phyloP scores from a whole-genome alignment of 2,888 invertebrate species.

The Limnephilus rhombicus region DNA sequence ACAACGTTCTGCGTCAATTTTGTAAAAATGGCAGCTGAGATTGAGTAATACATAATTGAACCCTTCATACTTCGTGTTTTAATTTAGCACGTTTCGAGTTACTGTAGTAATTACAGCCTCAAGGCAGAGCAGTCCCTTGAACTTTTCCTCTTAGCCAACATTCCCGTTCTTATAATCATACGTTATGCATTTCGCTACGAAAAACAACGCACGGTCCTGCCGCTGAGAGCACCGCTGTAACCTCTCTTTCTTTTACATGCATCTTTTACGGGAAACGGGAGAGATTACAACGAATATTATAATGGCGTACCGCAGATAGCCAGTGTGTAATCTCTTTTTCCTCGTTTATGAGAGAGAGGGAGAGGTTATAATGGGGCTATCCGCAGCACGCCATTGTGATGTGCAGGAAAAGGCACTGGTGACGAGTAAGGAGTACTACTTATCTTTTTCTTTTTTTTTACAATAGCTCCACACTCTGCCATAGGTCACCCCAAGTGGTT shows the following conservation, averaged over 20 bases:
- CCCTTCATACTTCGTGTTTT: not conserved
- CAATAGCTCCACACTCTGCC: too few species aligned
- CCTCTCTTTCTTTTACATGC: too few species aligned
- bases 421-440: too few species aligned
- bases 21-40: not conserved
- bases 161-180: not conserved
- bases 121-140: not conserved
- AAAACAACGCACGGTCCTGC: not conserved
- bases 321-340: not conserved
- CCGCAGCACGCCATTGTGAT: too few species aligned
- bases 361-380: not conserved
- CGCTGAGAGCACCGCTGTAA: too few species aligned
- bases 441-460: too few species aligned
- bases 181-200: not conserved
- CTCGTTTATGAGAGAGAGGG: not conserved
- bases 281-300: too few species aligned
- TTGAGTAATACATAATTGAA: not conserved
- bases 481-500: too few species aligned
- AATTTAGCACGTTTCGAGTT: not conserved
- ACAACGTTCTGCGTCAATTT: too few species aligned
- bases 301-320: not conserved
- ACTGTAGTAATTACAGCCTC: not conserved
- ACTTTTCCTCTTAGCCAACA: not conserved
- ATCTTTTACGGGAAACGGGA: too few species aligned
- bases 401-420: too few species aligned